Base-by-base conservation (phyloP, 2,797 vertebrate genomes). In the Sciurus carolinensis region DNA sequence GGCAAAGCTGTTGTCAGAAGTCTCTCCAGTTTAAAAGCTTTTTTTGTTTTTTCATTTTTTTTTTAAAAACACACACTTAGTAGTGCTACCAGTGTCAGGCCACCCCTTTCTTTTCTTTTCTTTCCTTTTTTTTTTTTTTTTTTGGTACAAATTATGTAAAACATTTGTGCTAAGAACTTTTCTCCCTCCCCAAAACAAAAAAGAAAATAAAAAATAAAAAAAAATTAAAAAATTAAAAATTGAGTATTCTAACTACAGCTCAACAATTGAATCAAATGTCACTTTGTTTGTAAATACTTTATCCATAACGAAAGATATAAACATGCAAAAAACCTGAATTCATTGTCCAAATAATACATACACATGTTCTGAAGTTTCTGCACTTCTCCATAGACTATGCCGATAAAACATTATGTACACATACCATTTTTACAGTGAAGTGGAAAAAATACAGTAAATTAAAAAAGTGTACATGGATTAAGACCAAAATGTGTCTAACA, bases 281-380 rank as follows among this genome's bases (percentile, higher is more conserved):
- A 99, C 98, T 98, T 99, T 99, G 99, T 99, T 99, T 99, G 99
- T 99, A 99, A 99, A 99, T 99, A 99, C 98, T 99, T 99, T 99
- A 99, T 99, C 99, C 98, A 99, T 99, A 99, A 99, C 98, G 98
- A 99, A 99, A 99, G 99, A 99, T 99, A 99, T 99, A 99, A 99
- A 99, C 99, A 99, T 99, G 99, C 99, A 99, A 99, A 99, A 98
- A 99, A 99, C 99, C 99, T 99, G 98, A 99, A 99, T 99, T 98
- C 99, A 99, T 99, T 98, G 99, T 99, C 99, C 99, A 99, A 99
- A 99, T 99, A 99, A 99, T 99, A 99, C 99, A 99, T 99, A 99
- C 99, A 99, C 99, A 98, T 99, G 99, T 99, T 99, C 99, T 98
- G 99, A 99, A 99, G 99, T 98, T 99, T 99, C 99, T 98, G 99